phyloP scores from a whole-genome alignment of 2,888 invertebrate genomes.

The Ypsolopha sequella region DNA sequence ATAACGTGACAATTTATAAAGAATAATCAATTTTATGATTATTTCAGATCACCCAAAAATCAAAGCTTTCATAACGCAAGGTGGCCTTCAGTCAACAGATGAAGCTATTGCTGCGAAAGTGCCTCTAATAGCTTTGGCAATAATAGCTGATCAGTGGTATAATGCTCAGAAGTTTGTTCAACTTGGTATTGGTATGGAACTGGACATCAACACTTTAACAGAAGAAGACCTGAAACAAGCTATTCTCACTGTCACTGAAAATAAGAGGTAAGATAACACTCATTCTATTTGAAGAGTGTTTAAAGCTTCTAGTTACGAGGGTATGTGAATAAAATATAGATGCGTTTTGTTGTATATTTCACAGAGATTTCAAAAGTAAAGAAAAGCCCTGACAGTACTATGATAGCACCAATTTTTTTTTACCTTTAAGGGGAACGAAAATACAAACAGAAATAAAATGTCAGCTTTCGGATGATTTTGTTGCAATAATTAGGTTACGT shows the following conservation, averaged over 20 bases:
- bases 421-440: too few species aligned
- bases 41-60: slow-evolving; percentile 4
- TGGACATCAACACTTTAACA: background rate
- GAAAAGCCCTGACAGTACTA: too few species aligned
- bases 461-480: too few species aligned
- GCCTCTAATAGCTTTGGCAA: background rate
- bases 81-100: slow-evolving; percentile 4
- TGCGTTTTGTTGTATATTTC: too few species aligned
- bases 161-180: slow-evolving; percentile 4
- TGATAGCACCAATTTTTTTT: too few species aligned
- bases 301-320: too few species aligned
- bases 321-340: too few species aligned
- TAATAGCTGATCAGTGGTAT: slow-evolving; percentile 5
- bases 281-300: too few species aligned
- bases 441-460: too few species aligned
- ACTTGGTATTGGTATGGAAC: slow-evolving; percentile 2
- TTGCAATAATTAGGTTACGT: too few species aligned
- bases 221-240: slow-evolving; percentile 1
- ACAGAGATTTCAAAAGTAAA: too few species aligned
- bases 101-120: slow-evolving; percentile 5
- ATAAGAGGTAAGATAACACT: background rate
- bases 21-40: background rate
- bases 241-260: background rate
- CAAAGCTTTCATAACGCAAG: slow-evolving; percentile 6
- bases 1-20: too few species aligned